These are phyloP conservation scores for Forbesichthys agassizii DNA, from an alignment of 2,113 vertebrate genomes.

Conservation along the genomic window DNA sequence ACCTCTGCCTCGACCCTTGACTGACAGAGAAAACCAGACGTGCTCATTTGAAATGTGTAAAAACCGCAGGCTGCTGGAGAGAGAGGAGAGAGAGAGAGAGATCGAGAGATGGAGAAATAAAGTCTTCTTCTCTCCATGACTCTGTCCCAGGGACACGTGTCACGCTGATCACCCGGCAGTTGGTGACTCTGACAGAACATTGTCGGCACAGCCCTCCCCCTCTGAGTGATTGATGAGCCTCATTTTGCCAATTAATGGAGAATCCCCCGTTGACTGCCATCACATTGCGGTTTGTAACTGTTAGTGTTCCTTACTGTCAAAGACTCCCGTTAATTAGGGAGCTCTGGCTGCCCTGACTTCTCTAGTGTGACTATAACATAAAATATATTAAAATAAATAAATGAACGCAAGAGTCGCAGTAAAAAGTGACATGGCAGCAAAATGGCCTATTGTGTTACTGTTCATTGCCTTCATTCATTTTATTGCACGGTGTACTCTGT, in stretches of 20 bases:
- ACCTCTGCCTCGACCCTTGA: constrained; percentile 31
- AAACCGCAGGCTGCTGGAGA: constrained; percentile 7
- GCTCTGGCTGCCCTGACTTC: constrained; percentile 44
- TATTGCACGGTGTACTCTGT: constrained; percentile 28
- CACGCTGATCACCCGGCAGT: constrained; percentile 66
- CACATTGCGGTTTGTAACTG: constrained; percentile 79
- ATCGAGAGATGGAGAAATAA: constrained; percentile 24
- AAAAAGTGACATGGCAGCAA: constrained; percentile 22
- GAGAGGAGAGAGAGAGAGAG: constrained; percentile 19
- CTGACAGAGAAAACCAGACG: constrained; percentile 69
- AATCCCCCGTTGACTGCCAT: constrained; percentile 80
- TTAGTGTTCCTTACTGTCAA: constrained; percentile 76
- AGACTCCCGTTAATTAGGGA: constrained; percentile 76
- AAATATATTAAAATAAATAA: background rate
- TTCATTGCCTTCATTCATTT: constrained; percentile 42
- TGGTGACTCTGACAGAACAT: constrained; percentile 67
- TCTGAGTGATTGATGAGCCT: constrained; percentile 80
- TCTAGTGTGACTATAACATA: constrained; percentile 37
- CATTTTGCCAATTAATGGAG: constrained; percentile 82
- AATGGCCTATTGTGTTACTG: constrained; percentile 39
- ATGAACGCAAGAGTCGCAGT: constrained; percentile 3
- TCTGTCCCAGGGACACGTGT: constrained; percentile 67
- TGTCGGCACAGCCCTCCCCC: constrained; percentile 64
- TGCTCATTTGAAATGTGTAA: constrained; percentile 66
- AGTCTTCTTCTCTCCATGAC: constrained; percentile 52